A percentile compares a stretch with the other conserved stretches of the same genome.
phyloP scores from a whole-genome alignment of 2,888 invertebrate genomes.

The Diaprepes abbreviatus region DNA sequence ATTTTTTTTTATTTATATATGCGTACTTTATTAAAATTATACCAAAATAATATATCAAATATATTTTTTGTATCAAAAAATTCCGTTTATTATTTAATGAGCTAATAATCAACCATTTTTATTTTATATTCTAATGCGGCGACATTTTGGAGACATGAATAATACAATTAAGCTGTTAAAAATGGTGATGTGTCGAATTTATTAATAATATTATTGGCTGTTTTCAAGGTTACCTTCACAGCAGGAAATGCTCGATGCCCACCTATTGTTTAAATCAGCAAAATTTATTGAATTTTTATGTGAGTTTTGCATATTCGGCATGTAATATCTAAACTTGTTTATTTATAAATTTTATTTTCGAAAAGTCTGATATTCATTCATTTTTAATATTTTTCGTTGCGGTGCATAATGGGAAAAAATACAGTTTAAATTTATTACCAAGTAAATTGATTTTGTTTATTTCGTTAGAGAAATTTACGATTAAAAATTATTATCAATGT shows the following conservation, averaged over 20 bases:
- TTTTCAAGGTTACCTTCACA: constrained; percentile 38
- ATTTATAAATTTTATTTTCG: background rate
- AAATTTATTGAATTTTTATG: constrained; percentile 33
- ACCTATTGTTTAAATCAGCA: constrained; percentile 47
- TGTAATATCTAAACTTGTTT: constrained; percentile 4
- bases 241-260: constrained; percentile 46
- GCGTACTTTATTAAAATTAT: no score
- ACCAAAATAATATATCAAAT: no score
- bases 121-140: constrained; percentile 35
- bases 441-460: constrained; percentile 2
- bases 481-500: background rate
- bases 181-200: constrained; percentile 45
- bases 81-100: constrained; percentile 29
- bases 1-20: no score
- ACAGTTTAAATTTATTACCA: background rate
- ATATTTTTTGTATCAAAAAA: constrained; percentile 1
- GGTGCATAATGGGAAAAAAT: background rate
- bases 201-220: constrained; percentile 48
- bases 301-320: constrained; percentile 26
- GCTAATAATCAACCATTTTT: constrained; percentile 25
- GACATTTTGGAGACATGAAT: constrained; percentile 43
- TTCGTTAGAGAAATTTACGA: background rate
- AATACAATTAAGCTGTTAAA: constrained; percentile 32
- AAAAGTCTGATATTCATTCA: background rate
- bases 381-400: background rate